Percentiles rank a stretch among this genome's conserved stretches.
These are phyloP conservation scores for Bombylius discolor DNA, from an alignment of 2,888 invertebrate genomes.

Conservation along the genomic window DNA sequence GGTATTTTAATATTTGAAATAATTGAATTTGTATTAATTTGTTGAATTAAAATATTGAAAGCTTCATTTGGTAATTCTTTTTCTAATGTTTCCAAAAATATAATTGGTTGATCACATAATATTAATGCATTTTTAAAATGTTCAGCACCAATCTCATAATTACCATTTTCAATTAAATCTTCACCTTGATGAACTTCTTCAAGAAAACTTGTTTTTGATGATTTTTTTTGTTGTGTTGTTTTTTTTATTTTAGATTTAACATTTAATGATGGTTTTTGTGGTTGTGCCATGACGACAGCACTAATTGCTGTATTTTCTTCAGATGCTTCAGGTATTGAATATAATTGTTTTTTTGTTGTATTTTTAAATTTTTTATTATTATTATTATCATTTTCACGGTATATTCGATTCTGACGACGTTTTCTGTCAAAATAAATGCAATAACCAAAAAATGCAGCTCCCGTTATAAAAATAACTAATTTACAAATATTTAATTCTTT, in stretches of 20 bases:
- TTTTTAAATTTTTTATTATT: not conserved
- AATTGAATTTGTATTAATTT: not conserved
- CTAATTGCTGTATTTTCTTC: no score
- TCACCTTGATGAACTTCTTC: not conserved
- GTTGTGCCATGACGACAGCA: no score
- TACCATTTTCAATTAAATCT: not conserved
- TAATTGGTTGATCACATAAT: not conserved
- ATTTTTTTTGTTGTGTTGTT: not conserved
- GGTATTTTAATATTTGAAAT: no score
- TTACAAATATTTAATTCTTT: not conserved
- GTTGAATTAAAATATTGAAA: not conserved
- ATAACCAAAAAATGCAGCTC: not conserved
- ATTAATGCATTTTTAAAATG: not conserved
- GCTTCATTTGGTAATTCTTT: not conserved
- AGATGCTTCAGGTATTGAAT: no score
- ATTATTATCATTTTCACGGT: not conserved
- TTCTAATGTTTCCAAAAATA: not conserved
- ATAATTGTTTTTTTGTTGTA: not conserved
- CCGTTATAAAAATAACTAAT: not conserved
- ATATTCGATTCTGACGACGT: not conserved
- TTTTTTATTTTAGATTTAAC: not conserved
- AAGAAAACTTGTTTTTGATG: not conserved
- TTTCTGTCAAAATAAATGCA: not conserved
- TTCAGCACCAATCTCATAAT: not conserved
- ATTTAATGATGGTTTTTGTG: no score